Base-by-base conservation (phyloP, 92 coral and sea anemone species). In the Epizoanthus ramosus region DNA sequence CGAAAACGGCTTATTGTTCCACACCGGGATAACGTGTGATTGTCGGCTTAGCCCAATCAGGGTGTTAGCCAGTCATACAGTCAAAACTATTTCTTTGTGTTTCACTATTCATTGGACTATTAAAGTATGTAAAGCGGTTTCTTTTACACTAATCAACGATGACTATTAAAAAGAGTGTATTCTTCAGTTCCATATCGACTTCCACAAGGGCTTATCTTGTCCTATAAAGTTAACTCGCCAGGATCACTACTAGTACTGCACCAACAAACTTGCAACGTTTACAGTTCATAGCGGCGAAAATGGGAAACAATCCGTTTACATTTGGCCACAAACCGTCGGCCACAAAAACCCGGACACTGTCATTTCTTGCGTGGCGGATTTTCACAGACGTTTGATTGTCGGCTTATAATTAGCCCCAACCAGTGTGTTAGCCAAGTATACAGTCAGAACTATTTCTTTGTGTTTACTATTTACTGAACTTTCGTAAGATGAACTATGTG, bases 131-230 rank as follows among this genome's bases (percentile, higher is more conserved):
- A 52, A 68, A 68, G 50, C 73, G 43, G 73, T 33, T 65, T 65
- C 71, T 65, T 7, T 65, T 21, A 17, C 71, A 65, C 25, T n/a
- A 35, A 41, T 57, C 67, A 63, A 63, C 83, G 53, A 69, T 53
- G 79, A 50, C 31, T 28, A 28, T 69, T 52, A 73, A 69, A 81
- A 69, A 79, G 79, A 50, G 85, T 81, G 52, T 81, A 79, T 43
- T 81, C 85, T 24, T n/a, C n/a, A n/a, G n/a, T 81, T 81, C 45
- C 85, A 81, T 81, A 19, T 81, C 47, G 85, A 81, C 23, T 81
- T 81, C 60, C 85, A 81, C 57, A 81, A 81, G 79, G 69, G 69
- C 85, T 60, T 81, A 35, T 68, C 67, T 23, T 81, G 85, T 19
- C 85, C 85, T 21, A 69, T n/a, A n/a, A n/a, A 68, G 77, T 70